Base-by-base conservation (phyloP, 2,113 vertebrate species). In the Pelobates fuscus region DNA sequence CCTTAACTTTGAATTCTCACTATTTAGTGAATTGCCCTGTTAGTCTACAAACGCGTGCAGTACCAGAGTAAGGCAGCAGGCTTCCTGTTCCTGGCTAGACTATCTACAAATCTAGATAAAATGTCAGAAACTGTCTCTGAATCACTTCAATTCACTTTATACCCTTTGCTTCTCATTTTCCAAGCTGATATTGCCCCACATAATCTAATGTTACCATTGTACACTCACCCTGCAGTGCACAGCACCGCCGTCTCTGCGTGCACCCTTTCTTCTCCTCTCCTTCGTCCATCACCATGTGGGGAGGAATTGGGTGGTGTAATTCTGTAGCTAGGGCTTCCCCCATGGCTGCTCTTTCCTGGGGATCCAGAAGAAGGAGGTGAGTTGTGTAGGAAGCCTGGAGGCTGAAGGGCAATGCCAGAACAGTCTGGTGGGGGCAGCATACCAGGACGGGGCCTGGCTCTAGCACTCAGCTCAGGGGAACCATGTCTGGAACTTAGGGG, bases 191-290 rank as follows among this genome's bases (percentile, higher is more conserved):
- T 41, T n/a, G n/a, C 37, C 37, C 37, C 37, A 8, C 46, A 62
- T 41, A 52, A 37, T 27, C 21, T 15, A 65, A 58, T 12, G 37
- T n/a, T 15, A 43, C 24, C 17, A 11, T 8, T 26, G 12, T 78
- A 82, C 87, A 96, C 97, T 97, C 96, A 98, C 97, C 96, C 96
- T 90, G 96, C 93, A 91, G 95, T 82, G 82, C 95, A 93, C 89
- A 94, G 72, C 55, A 76, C 90, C 80, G 93, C 94, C 84, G 94
- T 93, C 81, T 93, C 88, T 57, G 96, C 94, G 79, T 95, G 92
- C 82, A 96, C 93, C 87, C 96, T 93, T 88, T 98, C 97, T 88
- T 98, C 96, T 78, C 89, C 91, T 86, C 94, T 94, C 85, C 93
- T 92, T 26, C 96, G 94, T 83, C 95, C 94, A 77, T 94, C 96